Evolutionary conservation across 2,113 vertebrate species (phyloP).

Genomic region (Sialia sialis): DNA sequence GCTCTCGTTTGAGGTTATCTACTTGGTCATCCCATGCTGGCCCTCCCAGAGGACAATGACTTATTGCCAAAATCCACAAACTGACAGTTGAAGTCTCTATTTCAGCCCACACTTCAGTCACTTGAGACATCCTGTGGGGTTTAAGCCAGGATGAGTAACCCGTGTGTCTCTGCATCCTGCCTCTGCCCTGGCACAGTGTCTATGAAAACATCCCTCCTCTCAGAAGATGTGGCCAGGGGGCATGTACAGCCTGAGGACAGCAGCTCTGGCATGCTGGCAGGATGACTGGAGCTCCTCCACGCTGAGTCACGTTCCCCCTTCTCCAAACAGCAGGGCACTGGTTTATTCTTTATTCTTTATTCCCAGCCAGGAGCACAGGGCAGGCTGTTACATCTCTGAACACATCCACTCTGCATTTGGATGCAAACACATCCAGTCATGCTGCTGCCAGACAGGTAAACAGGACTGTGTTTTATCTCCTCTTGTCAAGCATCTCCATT

Average conservation of each 20-base stretch:
- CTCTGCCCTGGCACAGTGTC: neutral
- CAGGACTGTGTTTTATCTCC: neutral
- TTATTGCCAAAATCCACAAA: neutral
- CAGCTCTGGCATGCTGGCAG: neutral
- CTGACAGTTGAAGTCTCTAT: neutral
- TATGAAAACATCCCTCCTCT: neutral
- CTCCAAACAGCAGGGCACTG: neutral
- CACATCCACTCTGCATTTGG: neutral
- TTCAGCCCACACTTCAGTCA: neutral
- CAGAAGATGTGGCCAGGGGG: neutral
- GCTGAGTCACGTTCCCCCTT: neutral
- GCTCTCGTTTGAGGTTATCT: neutral
- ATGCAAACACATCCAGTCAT: neutral
- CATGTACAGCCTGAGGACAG: neutral
- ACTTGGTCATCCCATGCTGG: neutral
- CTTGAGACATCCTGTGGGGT: constrained; percentile 18
- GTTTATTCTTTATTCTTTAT: neutral
- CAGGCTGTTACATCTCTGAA: neutral
- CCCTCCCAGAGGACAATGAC: neutral
- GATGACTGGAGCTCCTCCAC: neutral
- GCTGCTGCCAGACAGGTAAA: neutral
- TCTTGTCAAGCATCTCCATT: neutral
- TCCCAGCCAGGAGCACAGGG: neutral
- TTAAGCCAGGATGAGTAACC: constrained; percentile 35
- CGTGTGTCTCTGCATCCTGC: neutral